Conservation (phyloP, 1,140 invertebrate species). For the Meteorus sp. region DNA sequence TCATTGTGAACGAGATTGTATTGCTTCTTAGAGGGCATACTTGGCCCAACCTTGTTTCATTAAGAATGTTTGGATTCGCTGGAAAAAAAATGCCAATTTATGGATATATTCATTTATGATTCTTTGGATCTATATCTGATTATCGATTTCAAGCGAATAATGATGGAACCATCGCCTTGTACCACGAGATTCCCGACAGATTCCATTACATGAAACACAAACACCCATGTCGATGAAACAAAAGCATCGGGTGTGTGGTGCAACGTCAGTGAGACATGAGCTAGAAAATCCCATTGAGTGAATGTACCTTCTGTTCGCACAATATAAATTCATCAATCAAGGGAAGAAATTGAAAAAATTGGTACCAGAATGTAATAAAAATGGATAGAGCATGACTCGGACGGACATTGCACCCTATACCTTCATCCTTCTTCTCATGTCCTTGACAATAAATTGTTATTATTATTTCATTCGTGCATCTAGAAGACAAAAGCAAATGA, state of each 20-base stretch:
- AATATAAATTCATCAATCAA: too few relatives aligned
- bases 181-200: not conserved
- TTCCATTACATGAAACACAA: too few relatives aligned
- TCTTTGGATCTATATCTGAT: too few relatives aligned
- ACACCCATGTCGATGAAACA: too few relatives aligned
- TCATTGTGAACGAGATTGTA: constrained; percentile 95
- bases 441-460: too few relatives aligned
- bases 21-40: constrained; percentile 84
- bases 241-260: not conserved
- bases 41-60: constrained; percentile 53
- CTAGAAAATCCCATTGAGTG: constrained; percentile 26
- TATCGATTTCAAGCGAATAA: too few relatives aligned
- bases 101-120: too few relatives aligned
- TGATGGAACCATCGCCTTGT: not conserved
- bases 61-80: constrained; percentile 49
- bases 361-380: constrained; percentile 25
- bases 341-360: constrained; percentile 38
- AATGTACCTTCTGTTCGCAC: constrained; percentile 36
- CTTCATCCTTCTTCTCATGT: not conserved
- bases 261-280: constrained; percentile 5
- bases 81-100: constrained; percentile 43
- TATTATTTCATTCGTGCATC: too few relatives aligned
- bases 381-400: not conserved
- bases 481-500: too few relatives aligned
- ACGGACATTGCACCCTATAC: not conserved